Base-by-base conservation (phyloP, 2,888 invertebrate genomes). In the Oconnorella tubifera region DNA sequence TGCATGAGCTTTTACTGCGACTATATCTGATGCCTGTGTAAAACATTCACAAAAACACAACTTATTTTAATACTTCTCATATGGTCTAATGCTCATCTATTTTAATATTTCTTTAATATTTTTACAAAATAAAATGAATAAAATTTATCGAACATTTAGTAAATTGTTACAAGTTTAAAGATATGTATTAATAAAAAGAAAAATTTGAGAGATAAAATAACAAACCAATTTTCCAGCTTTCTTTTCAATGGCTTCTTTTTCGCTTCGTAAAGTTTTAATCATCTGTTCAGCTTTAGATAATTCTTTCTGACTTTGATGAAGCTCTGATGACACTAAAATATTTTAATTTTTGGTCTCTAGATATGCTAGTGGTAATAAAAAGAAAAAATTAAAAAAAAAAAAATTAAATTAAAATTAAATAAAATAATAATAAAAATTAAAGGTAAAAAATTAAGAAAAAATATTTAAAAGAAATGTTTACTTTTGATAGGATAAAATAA, bases 221-320 rank as follows among this genome's bases (percentile, higher is more conserved):
- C 73, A 69, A 67, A 79, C 82, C 71, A 82, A 66, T 63, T 76
- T 67, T n/a, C 77, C 80, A 23, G 80, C 78, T 67, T 81, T 82
- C 62, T 77, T 75, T 68, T 80, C 79, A n/a, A 82, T 67, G 31
- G 62, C 71, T 23, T 76, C 77, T 65, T 75, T 78, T 56, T 77
- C 76, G 33, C 70, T 72, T 33, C 73, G 74, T n/a, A 82, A 33
- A 4, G 69, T 56, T 2, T 77, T 74, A 19, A 77, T 74, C 50
- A 78, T 75, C 62, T 79, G 76, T 32, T 78, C 72, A 28, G 81
- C 75, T 56, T 81, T 81, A 1, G 79, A 71, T 31, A 83, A 69
- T 68, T 83, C 79, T 33, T 79, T 75, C 51, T 81, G 74, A 33
- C 83, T 71, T 49, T 81, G 75, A 23, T 81, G 76, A 3, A 83